These are phyloP conservation scores for Nixonia krombeini DNA, from an alignment of 1,140 invertebrate species.

Conservation along the genomic window DNA sequence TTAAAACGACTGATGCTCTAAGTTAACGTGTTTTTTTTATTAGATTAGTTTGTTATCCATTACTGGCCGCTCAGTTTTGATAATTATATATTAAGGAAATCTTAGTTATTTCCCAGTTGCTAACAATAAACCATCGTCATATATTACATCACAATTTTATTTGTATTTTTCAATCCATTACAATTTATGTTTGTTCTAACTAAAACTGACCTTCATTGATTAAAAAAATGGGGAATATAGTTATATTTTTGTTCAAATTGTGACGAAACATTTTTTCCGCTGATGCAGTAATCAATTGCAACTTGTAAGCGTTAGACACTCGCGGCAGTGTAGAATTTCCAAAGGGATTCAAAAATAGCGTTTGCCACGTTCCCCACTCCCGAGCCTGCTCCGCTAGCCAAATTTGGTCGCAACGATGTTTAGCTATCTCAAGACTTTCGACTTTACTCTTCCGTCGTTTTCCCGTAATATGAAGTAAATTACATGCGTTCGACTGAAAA, in stretches of 20 bases:
- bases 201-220: neutral
- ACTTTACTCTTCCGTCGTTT: neutral
- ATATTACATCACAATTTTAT: too few species aligned
- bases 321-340: slow-evolving; percentile 64
- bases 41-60: too few species aligned
- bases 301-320: slow-evolving; percentile 17
- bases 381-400: slow-evolving; percentile 59
- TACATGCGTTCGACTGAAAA: too few species aligned
- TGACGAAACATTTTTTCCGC: neutral
- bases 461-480: neutral
- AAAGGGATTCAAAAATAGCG: slow-evolving; percentile 66
- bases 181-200: too few species aligned
- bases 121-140: too few species aligned
- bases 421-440: slow-evolving; percentile 21
- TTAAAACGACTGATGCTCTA: too few species aligned
- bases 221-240: neutral
- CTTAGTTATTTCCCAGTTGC: too few species aligned
- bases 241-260: too few species aligned
- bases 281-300: slow-evolving; percentile 28
- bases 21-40: too few species aligned
- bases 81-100: too few species aligned
- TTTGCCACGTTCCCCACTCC: slow-evolving; percentile 52
- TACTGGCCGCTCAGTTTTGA: too few species aligned
- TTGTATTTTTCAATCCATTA: too few species aligned
- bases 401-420: slow-evolving; percentile 66